phyloP scores from a whole-genome alignment of 2,888 invertebrate genomes.

The Mimas tiliae region DNA sequence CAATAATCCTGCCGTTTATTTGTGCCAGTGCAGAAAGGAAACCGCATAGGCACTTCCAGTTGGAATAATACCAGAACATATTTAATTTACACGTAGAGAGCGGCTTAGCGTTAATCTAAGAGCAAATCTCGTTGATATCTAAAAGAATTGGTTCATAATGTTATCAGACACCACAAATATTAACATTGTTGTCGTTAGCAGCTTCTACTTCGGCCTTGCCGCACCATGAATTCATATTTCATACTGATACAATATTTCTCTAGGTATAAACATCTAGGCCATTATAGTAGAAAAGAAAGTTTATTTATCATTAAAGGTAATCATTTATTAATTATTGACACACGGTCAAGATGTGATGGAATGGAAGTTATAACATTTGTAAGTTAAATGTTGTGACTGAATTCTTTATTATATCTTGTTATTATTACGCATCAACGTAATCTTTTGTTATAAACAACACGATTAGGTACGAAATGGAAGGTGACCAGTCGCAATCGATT shows the following conservation, averaged over 20 bases:
- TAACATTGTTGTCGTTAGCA: constrained; percentile 70
- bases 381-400: no score
- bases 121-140: constrained; percentile 79
- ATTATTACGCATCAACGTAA: no score
- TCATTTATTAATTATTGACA: no score
- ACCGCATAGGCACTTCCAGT: constrained; percentile 39
- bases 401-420: no score
- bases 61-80: constrained; percentile 54
- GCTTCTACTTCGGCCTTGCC: constrained; percentile 70
- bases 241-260: constrained; percentile 57
- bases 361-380: no score
- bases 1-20: constrained; percentile 13
- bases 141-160: constrained; percentile 79
- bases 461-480: no score
- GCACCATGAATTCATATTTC: constrained; percentile 61
- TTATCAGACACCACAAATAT: constrained; percentile 79
- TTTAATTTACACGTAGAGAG: constrained; percentile 60
- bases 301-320: constrained; percentile 35
- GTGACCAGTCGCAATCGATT: no score
- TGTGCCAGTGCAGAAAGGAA: constrained; percentile 24
- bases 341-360: no score
- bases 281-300: constrained; percentile 60
- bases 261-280: constrained; percentile 54
- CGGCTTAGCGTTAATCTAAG: constrained; percentile 77
- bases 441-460: no score